Evolutionary conservation across 2,888 invertebrate species (phyloP).

Genomic region (Hartigia nigra): DNA sequence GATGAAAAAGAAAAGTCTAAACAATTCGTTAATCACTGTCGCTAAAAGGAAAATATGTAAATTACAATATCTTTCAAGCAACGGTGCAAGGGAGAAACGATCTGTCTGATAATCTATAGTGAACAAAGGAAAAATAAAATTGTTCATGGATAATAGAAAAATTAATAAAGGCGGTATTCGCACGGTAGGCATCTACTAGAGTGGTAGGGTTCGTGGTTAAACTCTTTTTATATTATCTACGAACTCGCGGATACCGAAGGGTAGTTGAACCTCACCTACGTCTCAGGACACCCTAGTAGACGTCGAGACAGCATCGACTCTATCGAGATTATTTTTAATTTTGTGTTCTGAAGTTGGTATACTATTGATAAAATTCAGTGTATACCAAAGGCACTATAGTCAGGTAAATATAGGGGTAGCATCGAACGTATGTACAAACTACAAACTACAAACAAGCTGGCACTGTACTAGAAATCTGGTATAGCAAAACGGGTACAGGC

Average conservation of each 20-base stretch:
- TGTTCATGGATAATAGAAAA: constrained; percentile 32
- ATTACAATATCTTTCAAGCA: neutral
- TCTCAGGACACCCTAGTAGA: neutral
- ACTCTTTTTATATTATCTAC: neutral
- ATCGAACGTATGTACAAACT: constrained; percentile 7
- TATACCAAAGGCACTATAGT: neutral
- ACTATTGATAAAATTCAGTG: neutral
- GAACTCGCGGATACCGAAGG: neutral
- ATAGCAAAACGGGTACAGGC: constrained; percentile 6
- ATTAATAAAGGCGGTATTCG: constrained; percentile 62
- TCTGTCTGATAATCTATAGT: neutral
- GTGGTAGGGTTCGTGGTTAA: neutral
- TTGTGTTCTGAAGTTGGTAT: neutral
- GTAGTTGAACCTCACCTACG: neutral
- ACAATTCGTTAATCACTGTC: neutral
- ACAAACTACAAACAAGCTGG: constrained; percentile 20
- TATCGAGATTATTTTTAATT: neutral
- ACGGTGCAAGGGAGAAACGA: neutral
- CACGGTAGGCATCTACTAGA: neutral
- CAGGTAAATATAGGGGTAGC: neutral
- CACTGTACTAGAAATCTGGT: constrained; percentile 2
- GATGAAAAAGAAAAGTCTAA: neutral
- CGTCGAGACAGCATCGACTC: neutral
- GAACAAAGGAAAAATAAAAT: neutral
- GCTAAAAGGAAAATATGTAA: neutral